Evolutionary conservation across 2,113 vertebrate species (phyloP).

Genomic region (Asarcornis scutulata): DNA sequence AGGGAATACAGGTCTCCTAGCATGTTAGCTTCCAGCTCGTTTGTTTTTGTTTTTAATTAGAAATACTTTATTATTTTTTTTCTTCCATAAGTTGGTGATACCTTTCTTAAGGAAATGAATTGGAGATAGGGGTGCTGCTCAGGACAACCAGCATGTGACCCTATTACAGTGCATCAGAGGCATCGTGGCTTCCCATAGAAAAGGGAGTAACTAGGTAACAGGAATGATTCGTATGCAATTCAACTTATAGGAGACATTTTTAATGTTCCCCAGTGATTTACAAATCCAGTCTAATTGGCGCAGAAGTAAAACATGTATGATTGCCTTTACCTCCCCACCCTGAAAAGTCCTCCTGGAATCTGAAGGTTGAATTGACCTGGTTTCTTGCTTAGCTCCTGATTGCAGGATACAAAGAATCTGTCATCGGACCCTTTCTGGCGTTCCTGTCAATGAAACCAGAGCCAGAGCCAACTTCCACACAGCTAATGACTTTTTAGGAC

Average conservation of each 20-base stretch:
- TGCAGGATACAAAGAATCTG: background rate
- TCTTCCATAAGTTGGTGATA: background rate
- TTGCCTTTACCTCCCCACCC: constrained; percentile 10
- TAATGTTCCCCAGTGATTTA: constrained; percentile 11
- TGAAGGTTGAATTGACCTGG: constrained; percentile 45
- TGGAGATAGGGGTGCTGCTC: background rate
- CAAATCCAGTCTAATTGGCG: constrained; percentile 15
- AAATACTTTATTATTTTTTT: background rate
- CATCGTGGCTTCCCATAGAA: background rate
- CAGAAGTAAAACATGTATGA: constrained; percentile 12
- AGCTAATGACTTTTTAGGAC: background rate
- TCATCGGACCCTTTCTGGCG: constrained; percentile 12
- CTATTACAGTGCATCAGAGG: background rate
- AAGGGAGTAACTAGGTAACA: background rate
- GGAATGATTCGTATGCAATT: background rate
- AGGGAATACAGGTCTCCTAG: background rate
- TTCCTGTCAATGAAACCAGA: accelerated
- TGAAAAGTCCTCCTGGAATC: constrained; percentile 8
- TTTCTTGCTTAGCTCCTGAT: constrained; percentile 31
- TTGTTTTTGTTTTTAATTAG: background rate
- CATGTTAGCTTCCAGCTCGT: background rate
- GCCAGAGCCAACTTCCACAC: background rate
- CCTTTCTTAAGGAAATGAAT: background rate
- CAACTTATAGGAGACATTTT: background rate
- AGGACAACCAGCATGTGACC: background rate